Base-by-base conservation (phyloP, 2,797 vertebrate genomes). In the Pseudopleuronectes americanus region DNA sequence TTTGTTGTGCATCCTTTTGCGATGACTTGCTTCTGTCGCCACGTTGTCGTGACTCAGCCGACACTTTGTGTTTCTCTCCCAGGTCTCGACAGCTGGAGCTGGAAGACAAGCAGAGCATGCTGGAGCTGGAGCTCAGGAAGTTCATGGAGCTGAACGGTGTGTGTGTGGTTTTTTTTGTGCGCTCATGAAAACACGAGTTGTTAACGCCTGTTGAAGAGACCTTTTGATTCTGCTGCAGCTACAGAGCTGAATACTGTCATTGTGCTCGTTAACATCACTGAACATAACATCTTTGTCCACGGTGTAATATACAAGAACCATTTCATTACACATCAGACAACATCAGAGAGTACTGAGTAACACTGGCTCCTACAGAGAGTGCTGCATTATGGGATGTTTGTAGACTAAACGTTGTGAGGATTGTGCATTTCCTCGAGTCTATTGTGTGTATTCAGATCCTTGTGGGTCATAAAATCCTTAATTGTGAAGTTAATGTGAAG, bases 31-130 rank as follows among this genome's bases (percentile, higher is more conserved):
- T 57, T 58, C 68, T 45, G 38, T 31, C 26, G 51, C 24, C 1
- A 21, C 52, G 61, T 26, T 43, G 23, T 63, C 62, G 1, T 24
- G 74, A 51, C 68, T 77, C 48, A 41, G 61, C 60, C 66, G 55
- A 41, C 70, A 64, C n/a, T 83, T 75, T 80, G 71, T 33, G 67
- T 78, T 52, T 71, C 16, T 21, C 58, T 66, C 60, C 31, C 81
- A 98, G 97, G 59, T 97, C 95, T 26, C 95, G 96, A 56, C 96
- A 97, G 82, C 93, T 98, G 88, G 95, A 96, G 48, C 92, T 99
- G 4, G 96, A 99, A 55, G 96, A 99, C 89, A 93, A 97, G 84
- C 97, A 98, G 91, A 90, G 92, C 84, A 94, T 93, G 64, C 88
- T 98, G 23, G 96, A 98, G 65, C 68, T 96, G 91, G 94, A 96